These are phyloP conservation scores for Vandiemenella viatica DNA, from an alignment of 2,888 invertebrate species.

Conservation along the genomic window DNA sequence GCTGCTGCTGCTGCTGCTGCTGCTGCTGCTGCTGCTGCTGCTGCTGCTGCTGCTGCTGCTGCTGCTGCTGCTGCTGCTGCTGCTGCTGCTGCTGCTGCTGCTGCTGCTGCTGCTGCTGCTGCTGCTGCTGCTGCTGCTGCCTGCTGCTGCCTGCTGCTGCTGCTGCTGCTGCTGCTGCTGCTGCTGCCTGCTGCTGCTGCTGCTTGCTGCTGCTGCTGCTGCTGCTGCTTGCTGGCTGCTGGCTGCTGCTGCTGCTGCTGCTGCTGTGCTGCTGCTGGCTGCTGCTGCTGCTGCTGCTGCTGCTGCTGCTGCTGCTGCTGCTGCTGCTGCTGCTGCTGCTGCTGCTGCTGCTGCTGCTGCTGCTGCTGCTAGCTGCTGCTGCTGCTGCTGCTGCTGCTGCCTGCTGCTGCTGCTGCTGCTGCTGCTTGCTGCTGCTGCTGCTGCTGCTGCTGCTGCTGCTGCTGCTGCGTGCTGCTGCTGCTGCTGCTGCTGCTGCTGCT, in stretches of 20 bases:
- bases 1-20: slow-evolving; percentile 11
- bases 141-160: too few relatives aligned
- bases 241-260: too few relatives aligned
- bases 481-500: not conserved
- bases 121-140: slow-evolving; percentile 17
- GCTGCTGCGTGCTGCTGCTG: too few relatives aligned
- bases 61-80: slow-evolving; percentile 27
- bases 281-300: slow-evolving; percentile 16
- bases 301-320: slow-evolving; percentile 2
- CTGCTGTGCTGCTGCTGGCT: too few relatives aligned
- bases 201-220: too few relatives aligned
- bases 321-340: not conserved
- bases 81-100: slow-evolving; percentile 24
- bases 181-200: too few relatives aligned
- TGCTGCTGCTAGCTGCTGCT: slow-evolving; percentile 10
- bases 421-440: too few relatives aligned
- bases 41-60: slow-evolving; percentile 5
- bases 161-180: slow-evolving; percentile 30
- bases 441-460: too few relatives aligned
- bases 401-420: too few relatives aligned
- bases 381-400: slow-evolving; percentile 11
- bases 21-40: slow-evolving; percentile 28
- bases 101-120: slow-evolving; percentile 17
- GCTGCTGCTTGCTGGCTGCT: too few relatives aligned
- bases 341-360: slow-evolving; percentile 4